A percentile compares a stretch with the other conserved stretches of the same genome.
These are phyloP conservation scores for Spialia ferax DNA, from an alignment of 2,888 invertebrate genomes.

Conservation along the genomic window DNA sequence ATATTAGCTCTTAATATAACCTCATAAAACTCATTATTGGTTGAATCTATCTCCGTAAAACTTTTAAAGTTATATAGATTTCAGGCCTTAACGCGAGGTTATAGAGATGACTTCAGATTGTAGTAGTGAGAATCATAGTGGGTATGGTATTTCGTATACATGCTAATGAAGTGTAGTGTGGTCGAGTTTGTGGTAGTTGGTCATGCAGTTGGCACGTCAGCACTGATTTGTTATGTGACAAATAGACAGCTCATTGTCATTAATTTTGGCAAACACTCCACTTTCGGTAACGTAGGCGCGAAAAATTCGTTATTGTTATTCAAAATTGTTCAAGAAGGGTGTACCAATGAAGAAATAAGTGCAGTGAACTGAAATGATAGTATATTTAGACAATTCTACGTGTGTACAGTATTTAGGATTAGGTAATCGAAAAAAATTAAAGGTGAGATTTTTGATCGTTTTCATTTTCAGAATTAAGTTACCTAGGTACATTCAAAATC, in stretches of 20 bases:
- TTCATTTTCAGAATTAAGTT: neutral
- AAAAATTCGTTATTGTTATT: neutral
- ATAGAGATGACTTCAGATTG: constrained; percentile 58
- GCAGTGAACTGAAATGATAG: constrained; percentile 50
- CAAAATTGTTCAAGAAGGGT: constrained; percentile 11
- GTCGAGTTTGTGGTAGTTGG: constrained; percentile 81
- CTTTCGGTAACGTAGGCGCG: neutral
- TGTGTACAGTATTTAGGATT: constrained; percentile 26
- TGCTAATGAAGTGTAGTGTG: constrained; percentile 80
- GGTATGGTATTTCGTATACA: constrained; percentile 77
- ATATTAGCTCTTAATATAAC: constrained; percentile 50
- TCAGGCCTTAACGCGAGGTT: constrained; percentile 51
- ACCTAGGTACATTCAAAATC: neutral
- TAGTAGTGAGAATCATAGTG: constrained; percentile 51
- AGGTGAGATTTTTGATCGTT: constrained; percentile 37
- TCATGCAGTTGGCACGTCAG: constrained; percentile 82
- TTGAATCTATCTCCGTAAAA: constrained; percentile 43
- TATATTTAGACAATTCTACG: constrained; percentile 37
- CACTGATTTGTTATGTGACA: constrained; percentile 74
- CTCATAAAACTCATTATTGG: constrained; percentile 51
- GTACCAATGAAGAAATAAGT: constrained; percentile 19
- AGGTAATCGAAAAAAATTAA: constrained; percentile 17
- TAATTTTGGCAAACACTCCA: constrained; percentile 24
- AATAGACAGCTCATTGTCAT: constrained; percentile 52
- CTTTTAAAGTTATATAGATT: constrained; percentile 51